Evolutionary conservation across 1,140 invertebrate species (phyloP), one percentile per base, ranked within the genome.

Genomic region (Psix sp.): DNA sequence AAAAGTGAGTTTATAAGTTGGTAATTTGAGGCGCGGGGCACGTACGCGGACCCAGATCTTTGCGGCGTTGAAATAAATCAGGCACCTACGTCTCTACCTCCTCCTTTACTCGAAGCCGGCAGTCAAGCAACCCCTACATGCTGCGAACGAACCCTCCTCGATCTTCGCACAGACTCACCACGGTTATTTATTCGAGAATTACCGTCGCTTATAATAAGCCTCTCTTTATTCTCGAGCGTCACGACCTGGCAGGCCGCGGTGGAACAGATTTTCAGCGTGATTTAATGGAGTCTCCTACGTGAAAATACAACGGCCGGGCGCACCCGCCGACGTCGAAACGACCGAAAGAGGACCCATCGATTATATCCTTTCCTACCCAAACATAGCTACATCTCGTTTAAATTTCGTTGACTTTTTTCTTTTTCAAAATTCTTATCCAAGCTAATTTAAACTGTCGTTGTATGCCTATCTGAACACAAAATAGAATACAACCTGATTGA

Each of bases 131-230:
- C 68, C 71, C 31, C 74, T 70, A 48, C 52, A 51, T 14, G 15
- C 48, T 57, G 33, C 59, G 15, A 60, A 56, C 72, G 54, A 74
- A 75, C 76, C 66, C 77, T 77, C 74, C 79, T 70, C 76, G 73
- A 79, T 81, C 73, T 80, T 78, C 65, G 45, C 60, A 73, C 51
- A 74, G 67, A 68, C 63, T 66, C 72, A 66, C 59, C 78, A 75
- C 82, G 76, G 84, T 87, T 86, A 87, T 87, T 86, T 86, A 86
- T 87, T 87, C 81, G 82, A 82, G 85, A 87, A 86, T 86, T 86
- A 87, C 83, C 79, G 84, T 82, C 84, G 84, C 85, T 86, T 87
- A 86, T 87, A 83, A 87, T 86, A 87, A 87, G 84, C 84, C 78
- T 83, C 84, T 84, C 84, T 87, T 86, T 86, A 85, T 87, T 87